Conservation (phyloP, 2,113 vertebrate species). For the Chauna torquata region DNA sequence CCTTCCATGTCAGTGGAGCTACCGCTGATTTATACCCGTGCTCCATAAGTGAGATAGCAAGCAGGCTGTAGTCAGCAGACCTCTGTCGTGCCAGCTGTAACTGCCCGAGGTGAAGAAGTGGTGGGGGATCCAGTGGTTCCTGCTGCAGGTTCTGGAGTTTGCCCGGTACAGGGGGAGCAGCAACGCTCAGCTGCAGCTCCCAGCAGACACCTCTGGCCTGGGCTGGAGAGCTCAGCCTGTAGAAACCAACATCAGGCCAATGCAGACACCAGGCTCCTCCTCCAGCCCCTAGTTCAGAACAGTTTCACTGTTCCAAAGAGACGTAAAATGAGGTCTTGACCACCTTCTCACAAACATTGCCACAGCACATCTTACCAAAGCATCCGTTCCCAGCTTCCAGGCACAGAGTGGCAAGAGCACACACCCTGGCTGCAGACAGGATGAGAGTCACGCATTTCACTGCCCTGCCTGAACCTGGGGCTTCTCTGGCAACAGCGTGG, state of each 20-base stretch:
- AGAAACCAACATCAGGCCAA: background rate
- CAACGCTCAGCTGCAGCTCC: rapidly evolving
- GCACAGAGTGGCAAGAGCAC: background rate
- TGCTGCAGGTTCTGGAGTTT: background rate
- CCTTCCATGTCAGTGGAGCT: background rate
- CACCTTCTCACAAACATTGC: background rate
- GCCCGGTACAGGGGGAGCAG: background rate
- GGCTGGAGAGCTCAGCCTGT: background rate
- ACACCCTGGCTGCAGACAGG: background rate
- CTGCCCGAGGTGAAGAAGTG: background rate
- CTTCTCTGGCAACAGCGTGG: background rate
- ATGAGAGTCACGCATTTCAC: background rate
- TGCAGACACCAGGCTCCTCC: background rate
- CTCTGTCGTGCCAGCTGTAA: background rate
- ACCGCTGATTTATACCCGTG: background rate
- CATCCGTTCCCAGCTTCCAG: background rate
- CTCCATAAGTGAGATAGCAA: background rate
- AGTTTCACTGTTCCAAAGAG: background rate
- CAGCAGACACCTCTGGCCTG: background rate
- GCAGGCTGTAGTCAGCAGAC: background rate
- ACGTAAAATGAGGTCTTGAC: background rate
- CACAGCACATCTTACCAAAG: background rate
- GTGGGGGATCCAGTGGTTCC: background rate
- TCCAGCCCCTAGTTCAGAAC: background rate
- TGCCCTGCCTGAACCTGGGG: background rate